A percentile compares a stretch with the other conserved stretches of the same genome.
phyloP scores from a whole-genome alignment of 2,888 invertebrate genomes.

The Cataglyphis rosenhaueri region DNA sequence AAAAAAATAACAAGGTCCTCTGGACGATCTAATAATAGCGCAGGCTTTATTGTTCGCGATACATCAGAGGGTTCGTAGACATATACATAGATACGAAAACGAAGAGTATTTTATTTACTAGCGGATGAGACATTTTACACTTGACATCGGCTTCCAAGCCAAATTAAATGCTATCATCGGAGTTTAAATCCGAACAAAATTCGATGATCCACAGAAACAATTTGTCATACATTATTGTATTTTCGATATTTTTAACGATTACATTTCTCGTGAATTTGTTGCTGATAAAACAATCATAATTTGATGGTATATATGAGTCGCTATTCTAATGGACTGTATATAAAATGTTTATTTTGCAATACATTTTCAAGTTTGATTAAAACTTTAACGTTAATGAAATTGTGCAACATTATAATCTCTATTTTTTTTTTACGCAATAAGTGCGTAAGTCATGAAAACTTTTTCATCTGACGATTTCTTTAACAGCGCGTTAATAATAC shows the following conservation, averaged over 20 bases:
- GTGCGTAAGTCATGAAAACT: background rate
- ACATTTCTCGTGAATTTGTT: background rate
- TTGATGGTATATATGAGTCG: background rate
- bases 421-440: background rate
- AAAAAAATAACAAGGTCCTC: constrained; percentile 55
- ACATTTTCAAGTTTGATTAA: background rate
- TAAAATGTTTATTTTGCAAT: background rate
- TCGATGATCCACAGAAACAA: background rate
- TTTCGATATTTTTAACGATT: constrained; percentile 8
- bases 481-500: background rate
- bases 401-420: background rate
- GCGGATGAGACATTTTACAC: constrained; percentile 65
- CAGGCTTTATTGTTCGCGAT: constrained; percentile 65
- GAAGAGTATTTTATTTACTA: constrained; percentile 59
- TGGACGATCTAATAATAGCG: constrained; percentile 71
- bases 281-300: background rate
- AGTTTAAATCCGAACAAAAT: background rate
- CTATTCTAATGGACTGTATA: background rate
- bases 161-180: constrained; percentile 63
- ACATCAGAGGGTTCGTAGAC: constrained; percentile 61
- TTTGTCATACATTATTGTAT: background rate
- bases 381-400: background rate
- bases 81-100: constrained; percentile 59
- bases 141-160: constrained; percentile 64
- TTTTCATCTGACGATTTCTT: background rate